Evolutionary conservation across 2,888 invertebrate species (phyloP).

Genomic region (Matsumyia berberina): DNA sequence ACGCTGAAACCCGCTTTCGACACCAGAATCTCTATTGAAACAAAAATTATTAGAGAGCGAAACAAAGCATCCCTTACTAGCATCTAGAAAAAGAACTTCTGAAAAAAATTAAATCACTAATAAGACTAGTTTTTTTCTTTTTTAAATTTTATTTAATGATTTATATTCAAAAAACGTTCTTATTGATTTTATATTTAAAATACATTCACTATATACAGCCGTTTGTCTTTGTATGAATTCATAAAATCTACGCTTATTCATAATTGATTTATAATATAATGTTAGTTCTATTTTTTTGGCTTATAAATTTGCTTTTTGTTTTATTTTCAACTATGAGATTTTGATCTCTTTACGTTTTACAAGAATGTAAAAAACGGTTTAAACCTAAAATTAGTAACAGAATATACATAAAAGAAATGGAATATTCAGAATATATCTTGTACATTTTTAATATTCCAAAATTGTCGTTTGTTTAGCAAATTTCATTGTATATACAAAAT

Average conservation of each 20-base stretch:
- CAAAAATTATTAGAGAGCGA: too few species aligned
- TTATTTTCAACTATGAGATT: conserved; percentile 26
- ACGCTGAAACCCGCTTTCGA: too few species aligned
- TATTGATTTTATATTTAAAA: conserved; percentile 64
- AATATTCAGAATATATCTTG: conserved; percentile 26
- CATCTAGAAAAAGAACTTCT: too few species aligned
- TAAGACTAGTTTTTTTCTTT: conserved; percentile 7
- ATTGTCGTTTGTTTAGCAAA: conserved; percentile 19
- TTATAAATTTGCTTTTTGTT: conserved; percentile 20
- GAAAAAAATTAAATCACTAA: too few species aligned
- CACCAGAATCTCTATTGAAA: too few species aligned
- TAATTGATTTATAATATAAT: conserved; percentile 51
- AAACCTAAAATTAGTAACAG: not conserved
- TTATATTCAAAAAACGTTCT: conserved; percentile 70
- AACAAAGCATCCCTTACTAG: too few species aligned
- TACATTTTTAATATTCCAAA: conserved; percentile 9
- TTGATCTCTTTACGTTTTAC: conserved; percentile 33
- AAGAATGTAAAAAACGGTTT: conserved; percentile 33
- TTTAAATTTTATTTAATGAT: conserved; percentile 66
- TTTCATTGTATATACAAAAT: conserved; percentile 52
- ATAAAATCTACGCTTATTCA: conserved; percentile 45
- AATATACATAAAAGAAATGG: conserved; percentile 45
- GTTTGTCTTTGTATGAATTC: conserved; percentile 62
- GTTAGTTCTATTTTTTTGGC: conserved; percentile 22
- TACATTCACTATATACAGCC: conserved; percentile 78